Conservation (phyloP, 2,113 vertebrate genomes). For the Anolis carolinensis region DNA sequence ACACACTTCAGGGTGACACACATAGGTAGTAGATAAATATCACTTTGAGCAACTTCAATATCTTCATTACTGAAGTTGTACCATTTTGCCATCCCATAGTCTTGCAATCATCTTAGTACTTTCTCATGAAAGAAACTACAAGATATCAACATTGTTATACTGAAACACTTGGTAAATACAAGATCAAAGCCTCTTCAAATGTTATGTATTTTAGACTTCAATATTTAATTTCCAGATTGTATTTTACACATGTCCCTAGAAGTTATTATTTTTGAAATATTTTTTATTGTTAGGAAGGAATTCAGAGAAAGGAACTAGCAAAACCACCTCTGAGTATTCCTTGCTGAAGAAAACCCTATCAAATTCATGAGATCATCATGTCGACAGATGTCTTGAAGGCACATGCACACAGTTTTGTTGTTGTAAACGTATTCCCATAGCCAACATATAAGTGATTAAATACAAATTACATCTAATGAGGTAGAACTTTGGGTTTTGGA, state of each 20-base stretch:
- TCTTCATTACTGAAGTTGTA: too few relatives aligned
- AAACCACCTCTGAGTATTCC: too few relatives aligned
- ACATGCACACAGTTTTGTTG: too few relatives aligned
- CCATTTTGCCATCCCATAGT: too few relatives aligned
- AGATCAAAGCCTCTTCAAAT: neutral
- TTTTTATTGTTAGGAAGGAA: constrained; percentile 12
- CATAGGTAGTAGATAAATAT: too few relatives aligned
- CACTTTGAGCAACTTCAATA: too few relatives aligned
- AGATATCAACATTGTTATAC: too few relatives aligned
- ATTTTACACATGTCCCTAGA: neutral
- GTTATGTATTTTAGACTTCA: neutral
- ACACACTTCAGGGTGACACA: too few relatives aligned
- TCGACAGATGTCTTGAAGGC: too few relatives aligned
- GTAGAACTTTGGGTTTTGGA: constrained; percentile 43
- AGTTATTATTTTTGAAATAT: neutral
- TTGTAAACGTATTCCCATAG: constrained; percentile 19
- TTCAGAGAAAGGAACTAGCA: neutral
- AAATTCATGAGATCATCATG: too few relatives aligned
- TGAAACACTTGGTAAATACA: rapidly evolving
- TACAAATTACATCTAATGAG: constrained; percentile 51
- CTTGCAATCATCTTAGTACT: too few relatives aligned
- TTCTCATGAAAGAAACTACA: too few relatives aligned
- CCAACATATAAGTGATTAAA: constrained; percentile 41
- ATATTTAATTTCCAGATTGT: neutral
- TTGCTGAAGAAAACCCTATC: neutral